Percentiles rank a stretch among this genome's conserved stretches.
Conservation (phyloP, 2,113 vertebrate genomes). For the Tragelaphus buxtoni region DNA sequence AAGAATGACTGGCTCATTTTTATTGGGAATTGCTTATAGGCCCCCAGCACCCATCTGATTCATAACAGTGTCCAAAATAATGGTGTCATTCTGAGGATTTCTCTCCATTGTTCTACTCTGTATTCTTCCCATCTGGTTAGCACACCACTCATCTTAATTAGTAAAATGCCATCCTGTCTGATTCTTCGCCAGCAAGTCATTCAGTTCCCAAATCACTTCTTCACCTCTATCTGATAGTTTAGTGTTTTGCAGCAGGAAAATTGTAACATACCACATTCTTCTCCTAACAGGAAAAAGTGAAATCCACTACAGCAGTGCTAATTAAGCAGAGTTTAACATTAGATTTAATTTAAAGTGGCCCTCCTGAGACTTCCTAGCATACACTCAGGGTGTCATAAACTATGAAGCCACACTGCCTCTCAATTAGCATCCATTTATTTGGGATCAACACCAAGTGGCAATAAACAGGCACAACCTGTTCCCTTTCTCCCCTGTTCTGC, state of each 20-base stretch:
- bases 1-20: background rate
- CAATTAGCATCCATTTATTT: conserved; percentile 81
- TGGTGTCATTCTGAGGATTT: conserved; percentile 50
- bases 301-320: conserved; percentile 67
- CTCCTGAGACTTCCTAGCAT: conserved; percentile 75
- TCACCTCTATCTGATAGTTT: conserved; percentile 80
- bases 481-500: conserved; percentile 52
- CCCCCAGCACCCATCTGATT: conserved; percentile 8
- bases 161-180: conserved; percentile 81
- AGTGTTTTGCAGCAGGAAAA: conserved; percentile 78
- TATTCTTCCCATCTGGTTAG: conserved; percentile 81
- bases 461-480: conserved; percentile 73
- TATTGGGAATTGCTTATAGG: background rate
- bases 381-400: conserved; percentile 74
- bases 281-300: conserved; percentile 64
- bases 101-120: conserved; percentile 73
- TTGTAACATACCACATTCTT: conserved; percentile 77
- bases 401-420: conserved; percentile 74
- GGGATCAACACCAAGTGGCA: conserved; percentile 71
- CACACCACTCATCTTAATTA: conserved; percentile 83
- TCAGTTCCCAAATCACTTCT: conserved; percentile 82
- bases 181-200: conserved; percentile 82
- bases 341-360: conserved; percentile 77
- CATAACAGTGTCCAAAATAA: conserved; percentile 49
- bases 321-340: conserved; percentile 79